Base-by-base conservation (phyloP, 37 sponge, comb jelly and placozoan species). In the Beroe ovata region DNA sequence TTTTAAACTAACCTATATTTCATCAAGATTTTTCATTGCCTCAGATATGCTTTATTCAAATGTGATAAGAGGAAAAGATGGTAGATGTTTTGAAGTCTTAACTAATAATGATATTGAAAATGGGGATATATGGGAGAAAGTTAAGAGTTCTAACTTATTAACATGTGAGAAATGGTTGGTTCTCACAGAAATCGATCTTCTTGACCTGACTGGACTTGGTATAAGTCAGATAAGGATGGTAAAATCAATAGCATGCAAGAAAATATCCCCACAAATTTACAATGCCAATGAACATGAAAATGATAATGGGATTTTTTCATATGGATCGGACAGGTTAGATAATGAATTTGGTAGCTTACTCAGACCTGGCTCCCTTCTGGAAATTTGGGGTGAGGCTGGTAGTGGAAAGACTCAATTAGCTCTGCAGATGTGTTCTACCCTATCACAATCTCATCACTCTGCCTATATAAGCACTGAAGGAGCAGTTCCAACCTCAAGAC, bases 391-490 rank as follows among this genome's bases (percentile, higher is more conserved):
- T 18, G 20, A 4, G 8, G 21, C 71, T 34, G 71, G 71, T 20
- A 36, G 38, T 29, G 71, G 71, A 35, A 71, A 71, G 34, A 36
- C 71, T 34, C 71, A 71, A 71, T 3, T 71, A 28, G 32, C 71
- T 18, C 71, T 71, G 8, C 71, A 71, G 29, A 71, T 71, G 38
- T 71, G 71, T 34, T 16, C 71, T 11, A 3, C 71, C 8, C 21
- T 71, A 35, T 21, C 36, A 4, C 63, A 23, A 8, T 6, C 21
- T 4, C 26, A n/a, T 62, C 26, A 29, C 63, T 71, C 71, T 36
- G 71, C 71, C 34, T 71, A 71, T 30, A 71, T 71, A 35, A 71
- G 71, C 20, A 71, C 71, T 8, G 71, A 71, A 36, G 71, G 71
- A 8, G 8, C 8, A 28, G 29, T 71, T 6, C 29, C 71, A 29